Conservation (phyloP, 2,888 invertebrate genomes). For the Selenia dentaria region DNA sequence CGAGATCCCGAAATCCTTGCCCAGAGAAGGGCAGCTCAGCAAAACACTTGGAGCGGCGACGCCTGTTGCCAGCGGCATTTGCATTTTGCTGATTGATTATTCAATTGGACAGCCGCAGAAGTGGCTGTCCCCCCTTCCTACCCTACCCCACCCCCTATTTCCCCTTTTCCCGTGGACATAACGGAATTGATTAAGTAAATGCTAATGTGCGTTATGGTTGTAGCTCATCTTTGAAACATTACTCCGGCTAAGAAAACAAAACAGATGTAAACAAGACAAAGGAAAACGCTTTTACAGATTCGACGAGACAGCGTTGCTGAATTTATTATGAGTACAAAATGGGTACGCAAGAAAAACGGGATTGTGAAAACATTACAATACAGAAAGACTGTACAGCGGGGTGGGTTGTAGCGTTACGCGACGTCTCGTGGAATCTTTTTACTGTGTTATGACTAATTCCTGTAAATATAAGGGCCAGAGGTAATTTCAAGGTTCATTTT, state of each 20-base stretch:
- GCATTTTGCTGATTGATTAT: conserved; percentile 80
- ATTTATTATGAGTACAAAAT: conserved; percentile 21
- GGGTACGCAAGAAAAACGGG: conserved; percentile 11
- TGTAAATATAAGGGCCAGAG: no score
- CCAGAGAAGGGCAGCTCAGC: conserved; percentile 24
- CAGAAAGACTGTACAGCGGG: conserved; percentile 4
- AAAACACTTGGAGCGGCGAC: conserved; percentile 42
- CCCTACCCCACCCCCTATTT: conserved; percentile 16
- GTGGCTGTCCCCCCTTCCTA: conserved; percentile 33
- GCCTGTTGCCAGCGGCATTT: conserved; percentile 75
- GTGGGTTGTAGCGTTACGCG: no score
- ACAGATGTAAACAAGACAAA: conserved; percentile 24
- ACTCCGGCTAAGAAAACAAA: conserved; percentile 17
- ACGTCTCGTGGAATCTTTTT: no score
- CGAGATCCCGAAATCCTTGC: conserved; percentile 18
- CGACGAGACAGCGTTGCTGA: conserved; percentile 12
- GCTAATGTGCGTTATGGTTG: conserved; percentile 65
- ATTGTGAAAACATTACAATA: conserved; percentile 12
- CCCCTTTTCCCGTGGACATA: conserved; percentile 46
- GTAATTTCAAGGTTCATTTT: no score
- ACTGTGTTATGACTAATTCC: no score
- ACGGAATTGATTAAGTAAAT: conserved; percentile 72
- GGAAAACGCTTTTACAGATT: conserved; percentile 9
- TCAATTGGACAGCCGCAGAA: conserved; percentile 67
- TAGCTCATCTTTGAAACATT: conserved; percentile 39